A percentile compares a stretch with the other conserved stretches of the same genome.
Evolutionary conservation across 2,797 vertebrate species (phyloP).

Genomic region (Periparus ater): DNA sequence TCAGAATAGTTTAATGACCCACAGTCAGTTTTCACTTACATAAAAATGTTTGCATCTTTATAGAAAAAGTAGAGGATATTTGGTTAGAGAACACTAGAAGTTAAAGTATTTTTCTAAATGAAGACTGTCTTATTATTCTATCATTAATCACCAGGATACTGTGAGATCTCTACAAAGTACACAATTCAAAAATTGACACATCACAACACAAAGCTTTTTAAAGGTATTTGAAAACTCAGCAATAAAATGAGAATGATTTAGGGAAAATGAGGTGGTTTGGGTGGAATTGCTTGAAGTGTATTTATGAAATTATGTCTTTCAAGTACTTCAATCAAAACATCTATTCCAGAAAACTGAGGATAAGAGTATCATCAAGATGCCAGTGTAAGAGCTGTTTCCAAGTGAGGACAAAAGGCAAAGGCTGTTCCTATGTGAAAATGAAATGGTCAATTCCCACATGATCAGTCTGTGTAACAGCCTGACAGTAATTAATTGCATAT

Average conservation of each 20-base stretch:
- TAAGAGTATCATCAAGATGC: neutral
- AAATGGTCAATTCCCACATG: conserved; percentile 31
- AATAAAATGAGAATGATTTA: conserved; percentile 33
- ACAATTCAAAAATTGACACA: conserved; percentile 26
- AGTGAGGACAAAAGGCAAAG: conserved; percentile 21
- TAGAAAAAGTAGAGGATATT: neutral
- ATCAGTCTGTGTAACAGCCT: conserved; percentile 26
- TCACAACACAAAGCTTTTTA: conserved; percentile 24
- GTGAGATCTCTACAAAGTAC: neutral
- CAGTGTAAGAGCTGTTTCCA: conserved; percentile 10
- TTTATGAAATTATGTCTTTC: conserved; percentile 32
- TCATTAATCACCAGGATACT: neutral
- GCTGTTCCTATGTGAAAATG: conserved; percentile 6
- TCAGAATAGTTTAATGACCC: neutral
- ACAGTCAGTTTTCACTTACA: neutral
- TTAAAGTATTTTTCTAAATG: neutral
- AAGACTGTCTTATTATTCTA: neutral
- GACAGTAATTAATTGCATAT: conserved; percentile 17
- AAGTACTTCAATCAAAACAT: conserved; percentile 39
- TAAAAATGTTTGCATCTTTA: neutral
- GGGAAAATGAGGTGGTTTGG: neutral
- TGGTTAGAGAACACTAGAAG: neutral
- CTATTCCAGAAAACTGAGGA: conserved; percentile 18
- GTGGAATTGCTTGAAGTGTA: conserved; percentile 11
- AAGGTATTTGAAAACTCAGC: conserved; percentile 45